Evolutionary conservation across 2,113 vertebrate species (phyloP).

Genomic region (Apistogramma diplotaenia): DNA sequence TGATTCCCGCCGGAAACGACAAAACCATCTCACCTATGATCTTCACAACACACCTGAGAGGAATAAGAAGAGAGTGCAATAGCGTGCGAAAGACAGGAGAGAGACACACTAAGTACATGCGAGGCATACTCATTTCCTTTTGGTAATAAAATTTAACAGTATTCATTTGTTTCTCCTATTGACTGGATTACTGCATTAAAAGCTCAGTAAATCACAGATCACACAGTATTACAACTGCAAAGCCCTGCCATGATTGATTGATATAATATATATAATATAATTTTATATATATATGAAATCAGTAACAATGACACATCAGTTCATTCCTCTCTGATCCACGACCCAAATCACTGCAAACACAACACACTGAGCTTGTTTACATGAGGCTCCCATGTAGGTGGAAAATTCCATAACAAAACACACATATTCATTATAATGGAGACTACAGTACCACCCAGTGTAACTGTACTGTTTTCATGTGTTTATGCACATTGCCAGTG

Average conservation of each 20-base stretch:
- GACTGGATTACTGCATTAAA: not conserved
- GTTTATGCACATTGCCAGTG: not conserved
- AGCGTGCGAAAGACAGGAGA: not conserved
- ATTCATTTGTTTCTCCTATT: not conserved
- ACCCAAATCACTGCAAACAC: not conserved
- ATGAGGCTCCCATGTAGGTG: not conserved
- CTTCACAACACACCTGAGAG: constrained; percentile 92
- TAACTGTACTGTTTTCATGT: not conserved
- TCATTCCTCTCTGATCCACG: not conserved
- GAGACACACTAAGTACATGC: not conserved
- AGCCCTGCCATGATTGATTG: not conserved
- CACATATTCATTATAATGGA: not conserved
- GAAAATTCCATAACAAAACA: not conserved
- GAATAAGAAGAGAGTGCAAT: not conserved
- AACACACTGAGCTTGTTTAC: not conserved
- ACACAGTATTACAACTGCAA: not conserved
- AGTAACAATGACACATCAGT: not conserved
- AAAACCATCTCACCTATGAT: constrained; percentile 99
- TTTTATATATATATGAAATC: no score
- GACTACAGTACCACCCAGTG: not conserved
- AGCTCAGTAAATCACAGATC: not conserved
- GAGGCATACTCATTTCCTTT: not conserved
- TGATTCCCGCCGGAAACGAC: constrained; percentile 97
- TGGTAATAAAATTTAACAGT: not conserved
- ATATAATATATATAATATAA: no score